A percentile compares a stretch with the other conserved stretches of the same genome.
Conservation (phyloP, 1,140 invertebrate species). For the Bombyx mori region DNA sequence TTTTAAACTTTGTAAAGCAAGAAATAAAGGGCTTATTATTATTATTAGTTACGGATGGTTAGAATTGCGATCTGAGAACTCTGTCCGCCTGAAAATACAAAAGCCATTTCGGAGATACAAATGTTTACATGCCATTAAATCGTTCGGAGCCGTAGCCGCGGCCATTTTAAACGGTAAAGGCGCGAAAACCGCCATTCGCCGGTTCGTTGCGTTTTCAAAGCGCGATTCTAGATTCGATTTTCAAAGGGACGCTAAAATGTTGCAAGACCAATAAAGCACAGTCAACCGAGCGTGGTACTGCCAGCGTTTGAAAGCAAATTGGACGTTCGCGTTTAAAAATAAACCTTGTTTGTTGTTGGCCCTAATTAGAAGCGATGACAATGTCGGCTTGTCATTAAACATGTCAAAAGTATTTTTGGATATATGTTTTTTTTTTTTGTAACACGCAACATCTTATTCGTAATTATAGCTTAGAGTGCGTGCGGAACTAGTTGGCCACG, state of each 20-base stretch:
- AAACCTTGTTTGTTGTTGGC: not conserved
- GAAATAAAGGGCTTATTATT: too few relatives aligned
- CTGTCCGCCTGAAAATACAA: too few relatives aligned
- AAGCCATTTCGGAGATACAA: too few relatives aligned
- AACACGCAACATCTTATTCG: too few relatives aligned
- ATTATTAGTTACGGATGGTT: too few relatives aligned
- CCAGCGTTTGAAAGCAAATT: constrained; percentile 54
- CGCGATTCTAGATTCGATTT: constrained; percentile 57
- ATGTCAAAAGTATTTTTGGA: too few relatives aligned
- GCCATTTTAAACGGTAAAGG: constrained; percentile 47
- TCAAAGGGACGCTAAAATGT: constrained; percentile 62
- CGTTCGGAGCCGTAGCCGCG: not conserved
- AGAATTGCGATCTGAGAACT: too few relatives aligned
- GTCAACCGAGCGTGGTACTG: constrained; percentile 49
- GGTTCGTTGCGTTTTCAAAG: constrained; percentile 45
- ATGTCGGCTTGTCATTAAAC: constrained; percentile 1
- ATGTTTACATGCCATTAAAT: too few relatives aligned
- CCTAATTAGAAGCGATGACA: constrained; percentile 1
- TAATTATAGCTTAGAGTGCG: too few relatives aligned
- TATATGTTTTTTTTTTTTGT: too few relatives aligned
- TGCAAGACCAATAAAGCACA: constrained; percentile 53
- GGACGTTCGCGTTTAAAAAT: constrained; percentile 42
- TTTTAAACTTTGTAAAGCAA: too few relatives aligned
- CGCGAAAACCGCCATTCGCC: constrained; percentile 56
- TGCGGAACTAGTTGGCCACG: too few relatives aligned